phyloP scores from a whole-genome alignment of 2,888 invertebrate genomes.

The Platypus cylindrus region DNA sequence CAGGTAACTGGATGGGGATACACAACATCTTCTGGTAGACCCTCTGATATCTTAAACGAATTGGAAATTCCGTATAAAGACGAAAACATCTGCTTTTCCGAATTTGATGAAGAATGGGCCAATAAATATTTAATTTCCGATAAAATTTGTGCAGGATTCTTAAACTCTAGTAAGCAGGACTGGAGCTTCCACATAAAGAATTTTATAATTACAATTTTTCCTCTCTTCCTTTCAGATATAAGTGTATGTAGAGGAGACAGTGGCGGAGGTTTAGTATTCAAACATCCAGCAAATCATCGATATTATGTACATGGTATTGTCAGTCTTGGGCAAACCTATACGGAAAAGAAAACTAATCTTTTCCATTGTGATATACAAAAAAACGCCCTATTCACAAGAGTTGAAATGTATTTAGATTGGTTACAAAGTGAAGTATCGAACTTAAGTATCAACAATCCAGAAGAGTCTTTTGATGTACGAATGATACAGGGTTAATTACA shows the following conservation, averaged over 20 bases:
- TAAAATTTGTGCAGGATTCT: constrained; percentile 25
- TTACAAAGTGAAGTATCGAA: constrained; percentile 7
- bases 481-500: too few species aligned
- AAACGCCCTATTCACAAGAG: constrained; percentile 19
- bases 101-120: constrained; percentile 18
- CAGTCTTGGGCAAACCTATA: constrained; percentile 23
- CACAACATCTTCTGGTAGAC: constrained; percentile 18
- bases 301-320: constrained; percentile 38
- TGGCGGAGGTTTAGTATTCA: constrained; percentile 37
- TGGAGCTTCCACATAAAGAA: too few species aligned
- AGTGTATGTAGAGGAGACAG: constrained; percentile 38
- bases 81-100: constrained; percentile 15
- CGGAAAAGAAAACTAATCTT: constrained; percentile 2
- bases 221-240: constrained; percentile 19
- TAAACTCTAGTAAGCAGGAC: constrained; percentile 19
- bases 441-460: too few species aligned
- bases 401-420: constrained; percentile 15
- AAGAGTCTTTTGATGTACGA: too few species aligned
- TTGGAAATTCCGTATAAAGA: constrained; percentile 20
- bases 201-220: background rate
- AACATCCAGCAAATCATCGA: constrained; percentile 18
- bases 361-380: constrained; percentile 15
- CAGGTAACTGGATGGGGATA: constrained; percentile 30
- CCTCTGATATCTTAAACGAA: constrained; percentile 22
- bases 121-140: constrained; percentile 18